Conservation (phyloP, 2,113 vertebrate genomes). For the Smithornis capensis region DNA sequence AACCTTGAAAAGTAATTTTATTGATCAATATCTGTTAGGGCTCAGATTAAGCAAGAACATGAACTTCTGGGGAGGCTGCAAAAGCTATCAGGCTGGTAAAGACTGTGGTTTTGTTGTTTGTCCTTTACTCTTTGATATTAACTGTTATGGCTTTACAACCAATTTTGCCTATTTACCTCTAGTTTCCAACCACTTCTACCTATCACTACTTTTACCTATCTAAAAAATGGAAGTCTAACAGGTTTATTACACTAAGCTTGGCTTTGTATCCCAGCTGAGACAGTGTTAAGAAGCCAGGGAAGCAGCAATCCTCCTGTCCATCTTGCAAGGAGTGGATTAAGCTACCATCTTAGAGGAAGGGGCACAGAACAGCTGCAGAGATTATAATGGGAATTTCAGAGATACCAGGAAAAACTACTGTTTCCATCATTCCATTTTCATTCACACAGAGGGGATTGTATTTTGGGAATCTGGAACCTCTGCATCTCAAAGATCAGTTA, state of each 20-base stretch:
- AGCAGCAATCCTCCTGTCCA: neutral
- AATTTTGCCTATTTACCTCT: neutral
- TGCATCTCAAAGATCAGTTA: neutral
- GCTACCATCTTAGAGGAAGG: neutral
- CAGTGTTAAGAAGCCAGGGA: neutral
- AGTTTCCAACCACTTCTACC: neutral
- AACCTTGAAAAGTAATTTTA: slow-evolving; percentile 70
- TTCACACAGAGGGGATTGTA: neutral
- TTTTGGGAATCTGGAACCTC: neutral
- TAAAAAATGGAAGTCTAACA: neutral
- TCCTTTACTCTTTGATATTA: neutral
- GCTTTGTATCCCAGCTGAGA: neutral
- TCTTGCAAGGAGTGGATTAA: neutral
- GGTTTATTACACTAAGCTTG: neutral
- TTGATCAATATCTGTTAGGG: slow-evolving; percentile 60
- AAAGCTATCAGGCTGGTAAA: neutral
- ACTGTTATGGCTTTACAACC: neutral
- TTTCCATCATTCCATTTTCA: neutral
- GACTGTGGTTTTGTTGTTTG: neutral
- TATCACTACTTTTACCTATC: neutral
- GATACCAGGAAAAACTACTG: neutral
- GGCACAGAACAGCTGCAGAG: neutral
- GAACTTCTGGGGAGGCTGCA: neutral
- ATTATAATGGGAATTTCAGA: neutral
- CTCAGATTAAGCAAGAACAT: neutral